These are phyloP conservation scores for Agonopterix heracliana DNA, from an alignment of 2,888 invertebrate genomes.

Conservation along the genomic window DNA sequence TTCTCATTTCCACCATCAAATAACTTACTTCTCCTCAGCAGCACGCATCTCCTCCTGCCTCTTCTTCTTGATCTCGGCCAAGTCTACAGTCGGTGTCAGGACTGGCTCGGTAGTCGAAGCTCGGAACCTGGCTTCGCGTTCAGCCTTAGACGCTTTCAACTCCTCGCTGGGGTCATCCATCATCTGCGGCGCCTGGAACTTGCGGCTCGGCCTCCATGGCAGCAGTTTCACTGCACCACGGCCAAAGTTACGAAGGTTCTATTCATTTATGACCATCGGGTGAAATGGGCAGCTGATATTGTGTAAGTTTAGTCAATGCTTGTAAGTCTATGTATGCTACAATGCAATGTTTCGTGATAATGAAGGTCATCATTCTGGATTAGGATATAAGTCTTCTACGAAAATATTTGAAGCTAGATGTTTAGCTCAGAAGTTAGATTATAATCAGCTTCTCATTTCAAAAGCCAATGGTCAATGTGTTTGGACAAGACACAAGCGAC, in stretches of 20 bases:
- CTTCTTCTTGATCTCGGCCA: slow-evolving; percentile 73
- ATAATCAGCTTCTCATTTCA: slow-evolving; percentile 31
- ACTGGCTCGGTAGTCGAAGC: slow-evolving; percentile 68
- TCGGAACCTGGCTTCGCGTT: slow-evolving; percentile 77
- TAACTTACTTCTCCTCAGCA: slow-evolving; percentile 76
- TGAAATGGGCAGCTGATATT: slow-evolving; percentile 31
- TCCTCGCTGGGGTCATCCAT: slow-evolving; percentile 78
- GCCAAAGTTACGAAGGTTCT: slow-evolving; percentile 49
- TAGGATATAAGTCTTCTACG: too few species aligned
- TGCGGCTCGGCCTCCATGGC: slow-evolving; percentile 81
- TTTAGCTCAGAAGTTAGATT: too few species aligned
- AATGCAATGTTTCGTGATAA: too few species aligned
- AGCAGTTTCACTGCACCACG: slow-evolving; percentile 77
- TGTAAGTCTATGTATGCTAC: too few species aligned
- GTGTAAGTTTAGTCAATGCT: neutral
- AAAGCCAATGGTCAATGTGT: slow-evolving; percentile 35
- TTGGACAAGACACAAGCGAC: slow-evolving; percentile 20
- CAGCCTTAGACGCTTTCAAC: slow-evolving; percentile 78
- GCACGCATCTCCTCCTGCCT: slow-evolving; percentile 79
- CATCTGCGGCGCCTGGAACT: slow-evolving; percentile 77
- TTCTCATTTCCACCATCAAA: neutral
- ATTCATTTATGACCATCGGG: slow-evolving; percentile 38
- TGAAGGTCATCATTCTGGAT: too few species aligned
- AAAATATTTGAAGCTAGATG: too few species aligned
- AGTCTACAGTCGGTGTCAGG: slow-evolving; percentile 66